Evolutionary conservation across 2,113 vertebrate species (phyloP), one percentile per base, ranked within the genome.

Genomic region (Pelvicachromis taeniatus): DNA sequence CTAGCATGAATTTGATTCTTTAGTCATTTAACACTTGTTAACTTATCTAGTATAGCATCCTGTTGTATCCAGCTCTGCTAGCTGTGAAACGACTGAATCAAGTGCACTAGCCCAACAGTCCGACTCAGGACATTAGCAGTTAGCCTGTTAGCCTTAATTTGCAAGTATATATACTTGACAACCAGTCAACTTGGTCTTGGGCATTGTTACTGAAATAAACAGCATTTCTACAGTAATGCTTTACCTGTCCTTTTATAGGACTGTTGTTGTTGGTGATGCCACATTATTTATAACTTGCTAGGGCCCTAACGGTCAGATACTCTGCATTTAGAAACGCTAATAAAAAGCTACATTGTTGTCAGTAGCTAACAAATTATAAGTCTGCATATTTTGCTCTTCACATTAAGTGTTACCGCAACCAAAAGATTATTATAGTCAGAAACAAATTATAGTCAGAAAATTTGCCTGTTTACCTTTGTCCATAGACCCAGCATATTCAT

Each of bases 121-220:
- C 7, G 33, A 35, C 6, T 35, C 33, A 65, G 33, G 33, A 1
- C 61, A 40, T 19, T 19, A 65, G 33, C 33, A 65, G 61, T 21
- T 21, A 40, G 11, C 61, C 33, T 40, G 8, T 65, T 40, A 65
- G 19, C 33, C 61, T 65, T 13, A 40, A 0, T 33, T 0, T 40
- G 11, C 19, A 13, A 65, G 19, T 12, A 21, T 35, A 1, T 21
- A 63, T 63, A n/a, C 59, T 38, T 63, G 17, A 2, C 0, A 63
- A 63, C 33, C 19, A 63, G 19, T 38, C 4, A 63, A 38, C 59
- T 4, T 7, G 4, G 33, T 63, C 33, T 63, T 63, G 59, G 0
- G 0, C 10, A 0, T 63, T 63, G 59, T 63, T 63, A 38, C 33
- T 6, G 0, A 63, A 63, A 63, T 38, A 63, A 38, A 63, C 33